These are phyloP conservation scores for Tenebrio molitor DNA, from an alignment of 1,140 invertebrate genomes.

Conservation along the genomic window DNA sequence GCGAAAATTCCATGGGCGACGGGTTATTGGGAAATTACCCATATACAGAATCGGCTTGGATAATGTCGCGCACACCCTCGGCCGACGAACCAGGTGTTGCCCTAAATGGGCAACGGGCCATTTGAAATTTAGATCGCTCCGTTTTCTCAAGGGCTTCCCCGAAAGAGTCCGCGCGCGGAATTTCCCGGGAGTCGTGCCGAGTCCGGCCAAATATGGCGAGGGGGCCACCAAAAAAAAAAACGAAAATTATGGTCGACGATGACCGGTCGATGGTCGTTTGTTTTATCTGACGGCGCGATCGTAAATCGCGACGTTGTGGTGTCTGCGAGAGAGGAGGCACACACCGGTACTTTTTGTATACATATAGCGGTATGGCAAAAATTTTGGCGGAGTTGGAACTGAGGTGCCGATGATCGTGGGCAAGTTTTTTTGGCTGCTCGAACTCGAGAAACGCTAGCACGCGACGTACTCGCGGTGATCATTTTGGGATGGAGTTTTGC, in stretches of 20 bases:
- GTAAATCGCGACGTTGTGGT: background rate
- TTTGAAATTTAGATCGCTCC: background rate
- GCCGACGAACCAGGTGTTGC: background rate
- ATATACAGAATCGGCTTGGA: too few species aligned
- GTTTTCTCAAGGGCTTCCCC: background rate
- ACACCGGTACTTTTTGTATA: background rate
- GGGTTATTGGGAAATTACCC: conserved; percentile 17
- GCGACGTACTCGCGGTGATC: too few species aligned
- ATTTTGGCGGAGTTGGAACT: too few species aligned
- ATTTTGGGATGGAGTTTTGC: too few species aligned
- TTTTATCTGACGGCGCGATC: background rate
- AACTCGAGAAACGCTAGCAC: too few species aligned
- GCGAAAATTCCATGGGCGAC: conserved; percentile 30
- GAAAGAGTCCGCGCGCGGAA: background rate
- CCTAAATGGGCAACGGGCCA: background rate
- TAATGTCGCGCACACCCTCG: background rate
- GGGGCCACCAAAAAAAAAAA: background rate
- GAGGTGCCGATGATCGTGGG: too few species aligned
- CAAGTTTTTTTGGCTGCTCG: too few species aligned
- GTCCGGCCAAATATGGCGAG: background rate
- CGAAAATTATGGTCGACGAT: background rate
- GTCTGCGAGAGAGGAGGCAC: background rate
- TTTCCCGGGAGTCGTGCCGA: background rate
- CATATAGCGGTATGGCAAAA: too few species aligned
- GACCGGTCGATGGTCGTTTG: background rate